These are phyloP conservation scores for Caradrina kadenii DNA, from an alignment of 2,888 invertebrate species.

Conservation along the genomic window DNA sequence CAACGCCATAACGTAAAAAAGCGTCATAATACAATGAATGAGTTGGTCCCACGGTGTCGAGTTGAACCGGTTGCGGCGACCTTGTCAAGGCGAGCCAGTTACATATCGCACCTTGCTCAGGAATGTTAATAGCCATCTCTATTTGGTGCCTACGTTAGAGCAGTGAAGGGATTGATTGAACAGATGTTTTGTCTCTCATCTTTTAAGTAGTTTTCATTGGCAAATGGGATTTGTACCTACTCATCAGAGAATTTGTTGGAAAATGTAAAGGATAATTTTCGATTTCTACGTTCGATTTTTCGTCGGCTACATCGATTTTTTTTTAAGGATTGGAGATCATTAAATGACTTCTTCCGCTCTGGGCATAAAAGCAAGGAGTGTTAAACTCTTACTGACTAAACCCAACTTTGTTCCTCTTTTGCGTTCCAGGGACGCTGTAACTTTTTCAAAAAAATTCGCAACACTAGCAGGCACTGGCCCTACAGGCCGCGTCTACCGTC, in stretches of 20 bases:
- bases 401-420: too few relatives aligned
- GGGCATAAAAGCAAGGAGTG: too few relatives aligned
- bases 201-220: constrained; percentile 10
- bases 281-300: background rate
- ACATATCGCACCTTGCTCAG: constrained; percentile 56
- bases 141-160: constrained; percentile 37
- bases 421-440: too few relatives aligned
- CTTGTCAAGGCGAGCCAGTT: constrained; percentile 80
- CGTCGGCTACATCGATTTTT: background rate
- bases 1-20: constrained; percentile 29
- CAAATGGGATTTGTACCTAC: constrained; percentile 17
- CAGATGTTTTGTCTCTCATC: constrained; percentile 40
- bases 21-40: constrained; percentile 58
- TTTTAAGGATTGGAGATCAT: too few relatives aligned
- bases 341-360: too few relatives aligned
- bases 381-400: too few relatives aligned
- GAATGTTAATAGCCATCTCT: constrained; percentile 58
- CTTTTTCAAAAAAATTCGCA: too few relatives aligned
- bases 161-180: constrained; percentile 26
- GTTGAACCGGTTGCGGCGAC: constrained; percentile 69
- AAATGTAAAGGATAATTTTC: background rate
- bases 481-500: too few relatives aligned
- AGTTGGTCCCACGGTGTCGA: constrained; percentile 61
- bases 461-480: too few relatives aligned
- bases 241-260: background rate